Evolutionary conservation across 2,797 vertebrate species (phyloP), one percentile per base, ranked within the genome.

Genomic region (Crax fasciolata): DNA sequence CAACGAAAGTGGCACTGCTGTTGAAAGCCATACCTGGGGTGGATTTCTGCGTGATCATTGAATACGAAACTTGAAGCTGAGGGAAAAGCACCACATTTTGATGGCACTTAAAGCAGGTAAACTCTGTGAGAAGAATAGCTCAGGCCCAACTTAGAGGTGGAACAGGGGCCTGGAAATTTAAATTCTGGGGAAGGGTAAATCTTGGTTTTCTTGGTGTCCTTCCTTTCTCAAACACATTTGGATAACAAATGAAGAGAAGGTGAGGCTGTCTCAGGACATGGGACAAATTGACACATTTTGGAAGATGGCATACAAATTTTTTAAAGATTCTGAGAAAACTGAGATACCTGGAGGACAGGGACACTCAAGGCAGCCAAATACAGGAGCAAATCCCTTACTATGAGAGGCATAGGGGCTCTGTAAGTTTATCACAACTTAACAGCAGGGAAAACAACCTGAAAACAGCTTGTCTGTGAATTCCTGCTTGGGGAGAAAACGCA

Each of bases 401-500:
- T 0, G 3, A 59, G 6, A 46, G 25, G 24, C 58, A 81, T 86
- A 43, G 49, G 61, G 23, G 8, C 27, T 85, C 2, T 1, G 30
- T 15, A 83, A 23, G 75, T 78, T 74, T 54, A 75, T 43, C 15
- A 5, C 23, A 75, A 46, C 25, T 82, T 87, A 81, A 86, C 52
- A 77, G 23, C 59, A 79, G 75, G 55, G 68, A 87, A 89, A 96
- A 44, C n/a, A 92, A 46, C 76, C 59, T 89, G 68, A 71, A 83
- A 95, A 74, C 15, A 91, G 7, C 59, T 80, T 85, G 25, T n/a
- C 55, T 92, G 32, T 15, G 25, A 89, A 74, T 77, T 89, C 32
- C 54, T 80, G 61, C 79, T 71, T 7, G 8, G 41, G 61, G 68
- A 93, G 38, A 77, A 95, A 89, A 93, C 77, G 15, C 58, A 58